Evolutionary conservation across 2,888 invertebrate species (phyloP), one percentile per base, ranked within the genome.

Genomic region (Pristionchus japonicus): DNA sequence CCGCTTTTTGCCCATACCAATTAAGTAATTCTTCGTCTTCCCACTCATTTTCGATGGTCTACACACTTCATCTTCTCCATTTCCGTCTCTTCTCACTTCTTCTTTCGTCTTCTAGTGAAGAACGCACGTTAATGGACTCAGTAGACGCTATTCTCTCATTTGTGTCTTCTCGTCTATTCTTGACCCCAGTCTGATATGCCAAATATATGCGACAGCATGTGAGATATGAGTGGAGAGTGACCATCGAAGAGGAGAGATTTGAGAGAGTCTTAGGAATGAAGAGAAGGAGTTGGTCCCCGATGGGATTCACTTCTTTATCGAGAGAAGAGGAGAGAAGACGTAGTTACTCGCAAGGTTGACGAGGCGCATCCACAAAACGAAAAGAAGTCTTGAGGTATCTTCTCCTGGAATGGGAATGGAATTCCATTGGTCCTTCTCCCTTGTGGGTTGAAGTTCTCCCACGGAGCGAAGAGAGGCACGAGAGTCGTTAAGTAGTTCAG

Each of bases 401-500:
- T 47, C 77, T n/a, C n/a, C n/a, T 77, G 74, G 74, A 74, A 74
- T 74, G 74, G 43, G 77, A 77, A 47, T 43, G 77, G 43, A 77
- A 77, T 77, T 77, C 77, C 40, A n/a, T 77, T 40, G 31, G 64
- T 67, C 43, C 77, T 77, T 77, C 43, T 77, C 77, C 77, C 77
- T 77, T 77, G 77, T 77, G 77, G 43, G 77, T 43, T 77, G 77
- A 77, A 77, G 43, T 77, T 77, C 77, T 77, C 77, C 77, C 77
- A 77, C 77, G 77, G 43, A 77, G 43, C 4, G 43, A 43, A 70
- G 27, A 40, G 43, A 70, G 70, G n/a, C n/a, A 37, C 70, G 70
- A 57, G 23, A 77, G 40, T 77, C 43, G 77, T 47, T 77, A 77
- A 77, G 77, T 77, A 77, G 77, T 77, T 77, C 77, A 43, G 40